Evolutionary conservation across 2,113 vertebrate genomes (phyloP), one percentile per base, ranked within the genome.

Genomic region (Zosterops borbonicus): DNA sequence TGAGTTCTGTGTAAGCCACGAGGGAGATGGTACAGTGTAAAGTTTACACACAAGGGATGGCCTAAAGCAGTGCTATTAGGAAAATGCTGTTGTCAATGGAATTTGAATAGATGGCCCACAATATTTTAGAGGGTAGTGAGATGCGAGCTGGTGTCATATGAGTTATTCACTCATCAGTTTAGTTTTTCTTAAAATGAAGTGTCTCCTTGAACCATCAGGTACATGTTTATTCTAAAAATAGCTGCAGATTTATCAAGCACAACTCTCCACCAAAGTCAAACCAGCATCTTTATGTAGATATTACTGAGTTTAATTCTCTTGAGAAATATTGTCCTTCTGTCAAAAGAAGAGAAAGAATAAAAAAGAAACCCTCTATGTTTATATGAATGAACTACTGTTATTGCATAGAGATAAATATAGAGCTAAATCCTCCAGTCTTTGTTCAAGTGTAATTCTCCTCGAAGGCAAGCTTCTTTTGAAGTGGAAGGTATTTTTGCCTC

Each of bases 401-500:
- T 33, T 90, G 47, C 83, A 68, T 44, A 56, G 86, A 39, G 79
- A 83, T 93, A 95, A 93, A 95, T 94, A 80, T 46, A 91, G 93
- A 87, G 41, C 85, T 70, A 92, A 96, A 92, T 93, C 49, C 76
- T 78, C 79, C 83, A 68, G 75, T 42, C 88, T 88, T 94, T 96
- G 56, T 93, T 93, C 28, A 81, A 95, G 88, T 83, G 88, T 92
- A 96, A 93, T 96, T 96, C 94, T 95, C 93, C 90, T 95, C 41
- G 56, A 94, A 97, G 96, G 92, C 94, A 94, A 81, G 14, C 56
- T 96, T 52, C 90, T 89, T 96, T 95, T 93, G 90, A 97, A 96
- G 93, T 95, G 79, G 83, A 93, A 96, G 83, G 85, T 95, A 94
- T 93, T 94, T 96, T 96, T 96, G 86, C 92, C 88, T 95, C 92